Base-by-base conservation (phyloP, 2,888 invertebrate species). In the Plebejus melissa region DNA sequence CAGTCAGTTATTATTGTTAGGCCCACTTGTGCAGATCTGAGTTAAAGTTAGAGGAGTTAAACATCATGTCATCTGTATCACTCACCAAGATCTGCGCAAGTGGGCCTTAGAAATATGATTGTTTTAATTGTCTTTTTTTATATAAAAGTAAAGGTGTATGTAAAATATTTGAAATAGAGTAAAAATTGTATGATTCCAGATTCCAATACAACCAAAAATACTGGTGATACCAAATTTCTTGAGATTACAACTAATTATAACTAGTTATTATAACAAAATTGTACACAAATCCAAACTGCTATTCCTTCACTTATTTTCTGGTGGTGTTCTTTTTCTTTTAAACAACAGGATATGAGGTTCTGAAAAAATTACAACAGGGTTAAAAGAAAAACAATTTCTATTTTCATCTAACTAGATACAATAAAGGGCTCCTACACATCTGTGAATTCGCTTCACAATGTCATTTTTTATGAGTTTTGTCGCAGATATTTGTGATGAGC, bases 311-410 rank as follows among this genome's bases (percentile, higher is more conserved):
- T 91, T 87, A 77, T 85, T 89, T 76, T 88, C 88, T 57, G 92
- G 94, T 74, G 94, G 92, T 74, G 91, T 90, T 50, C 95, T 96
- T 86, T 95, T 95, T 86, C 97, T 94, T 87, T 96, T 95, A 91
- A 98, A 98, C 75, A 98, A 94, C 80, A 98, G 90, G 85, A 98
- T 97, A 83, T 98, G 98, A 16, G 98, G 98, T 86, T 98, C 98
- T 97, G 95, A 46, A 75, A 94, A 94, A 82, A 81, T 60, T 54
- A 54, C 54, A 16, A 46, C 9, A 54, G 16, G 0, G 54, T 16
- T 54, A 54, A 54, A 54, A 46, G 9, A 9, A 11, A 46, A 11
- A 46, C 2, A 46, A 11, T 3, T 6, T 11, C 46, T 46, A 46
- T 46, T 46, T 46, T 46, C 9, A 46, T 9, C 9, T 9, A 46